These are phyloP conservation scores for Oncopeltus fasciatus DNA, from an alignment of 1,140 invertebrate species.

Conservation along the genomic window DNA sequence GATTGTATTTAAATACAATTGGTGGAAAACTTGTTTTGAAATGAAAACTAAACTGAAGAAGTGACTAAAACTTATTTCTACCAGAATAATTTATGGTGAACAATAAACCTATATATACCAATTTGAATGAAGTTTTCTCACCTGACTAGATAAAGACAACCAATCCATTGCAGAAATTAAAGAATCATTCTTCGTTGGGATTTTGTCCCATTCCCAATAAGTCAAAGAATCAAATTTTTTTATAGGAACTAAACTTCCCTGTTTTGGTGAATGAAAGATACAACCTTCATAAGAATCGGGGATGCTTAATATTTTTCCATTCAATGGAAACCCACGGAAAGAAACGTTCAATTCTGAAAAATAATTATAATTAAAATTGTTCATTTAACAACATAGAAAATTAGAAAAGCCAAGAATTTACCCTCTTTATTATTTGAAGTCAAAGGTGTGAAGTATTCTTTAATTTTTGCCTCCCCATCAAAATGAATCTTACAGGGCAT, in stretches of 20 bases:
- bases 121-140: background rate
- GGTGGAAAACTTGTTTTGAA: background rate
- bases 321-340: constrained; percentile 52
- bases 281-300: constrained; percentile 50
- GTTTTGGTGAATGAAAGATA: constrained; percentile 45
- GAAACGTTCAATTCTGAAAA: constrained; percentile 36
- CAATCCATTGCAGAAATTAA: constrained; percentile 51
- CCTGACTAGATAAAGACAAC: constrained; percentile 36
- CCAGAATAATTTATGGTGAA: background rate
- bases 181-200: constrained; percentile 51
- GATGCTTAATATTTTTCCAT: constrained; percentile 42
- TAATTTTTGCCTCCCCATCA: constrained; percentile 51
- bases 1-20: background rate
- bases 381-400: background rate
- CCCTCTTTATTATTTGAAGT: constrained; percentile 28
- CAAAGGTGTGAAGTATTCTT: constrained; percentile 41
- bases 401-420: background rate
- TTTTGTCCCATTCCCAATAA: constrained; percentile 68
- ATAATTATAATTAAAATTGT: background rate
- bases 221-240: constrained; percentile 50
- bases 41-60: background rate
- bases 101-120: background rate
- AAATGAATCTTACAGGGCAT: constrained; percentile 59
- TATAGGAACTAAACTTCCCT: constrained; percentile 40
- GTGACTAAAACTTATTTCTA: background rate